Evolutionary conservation across 2,888 invertebrate species (phyloP).

Genomic region (Empis livida): DNA sequence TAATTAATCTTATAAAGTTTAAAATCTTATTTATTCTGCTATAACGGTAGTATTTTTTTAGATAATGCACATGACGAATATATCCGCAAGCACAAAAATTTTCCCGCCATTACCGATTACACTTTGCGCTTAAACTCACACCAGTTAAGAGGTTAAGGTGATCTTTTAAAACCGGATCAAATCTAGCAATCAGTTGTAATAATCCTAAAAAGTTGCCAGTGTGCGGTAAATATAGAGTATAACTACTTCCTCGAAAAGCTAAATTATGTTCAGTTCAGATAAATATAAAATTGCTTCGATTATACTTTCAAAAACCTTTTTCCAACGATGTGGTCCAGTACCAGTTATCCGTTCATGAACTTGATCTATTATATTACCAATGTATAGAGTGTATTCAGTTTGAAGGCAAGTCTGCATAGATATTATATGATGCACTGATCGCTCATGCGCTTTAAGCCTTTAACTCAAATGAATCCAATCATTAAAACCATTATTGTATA

Average conservation of each 20-base stretch:
- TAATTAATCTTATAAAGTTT: no score
- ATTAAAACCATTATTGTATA: not conserved
- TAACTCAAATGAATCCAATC: not conserved
- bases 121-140: no score
- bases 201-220: slow-evolving; percentile 4
- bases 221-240: not conserved
- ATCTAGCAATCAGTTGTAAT: slow-evolving; percentile 3
- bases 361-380: not conserved
- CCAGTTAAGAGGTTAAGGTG: slow-evolving; percentile 1
- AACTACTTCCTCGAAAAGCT: slow-evolving; percentile 1
- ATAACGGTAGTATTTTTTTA: no score
- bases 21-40: no score
- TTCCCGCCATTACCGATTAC: no score
- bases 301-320: slow-evolving; percentile 2
- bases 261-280: slow-evolving; percentile 4
- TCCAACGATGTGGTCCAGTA: not conserved
- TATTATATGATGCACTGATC: not conserved
- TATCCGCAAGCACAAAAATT: no score
- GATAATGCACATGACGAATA: no score
- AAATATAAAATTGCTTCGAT: slow-evolving; percentile 3
- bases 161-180: slow-evolving; percentile 3
- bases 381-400: not conserved
- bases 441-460: not conserved
- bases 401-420: not conserved
- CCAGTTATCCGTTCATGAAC: not conserved